Base-by-base conservation (phyloP, 1,140 invertebrate species). In the Diabrotica virgifera region DNA sequence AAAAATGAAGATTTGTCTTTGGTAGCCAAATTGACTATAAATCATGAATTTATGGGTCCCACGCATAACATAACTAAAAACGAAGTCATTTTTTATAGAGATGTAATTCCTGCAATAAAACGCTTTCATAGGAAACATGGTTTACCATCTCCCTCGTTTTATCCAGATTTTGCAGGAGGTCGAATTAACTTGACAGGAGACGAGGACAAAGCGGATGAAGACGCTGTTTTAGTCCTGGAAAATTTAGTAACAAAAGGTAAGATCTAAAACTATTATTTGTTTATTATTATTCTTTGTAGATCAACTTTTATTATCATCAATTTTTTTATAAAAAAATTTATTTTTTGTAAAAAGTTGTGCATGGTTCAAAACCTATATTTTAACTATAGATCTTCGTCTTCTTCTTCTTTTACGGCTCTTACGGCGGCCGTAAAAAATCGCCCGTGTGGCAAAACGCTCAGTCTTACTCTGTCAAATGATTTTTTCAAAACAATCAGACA, bases 211-310 rank as follows among this genome's bases (percentile, higher is more conserved):
- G 46, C 51, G 6, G 61, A 67, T 60, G 11, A 54, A 6, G 51
- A 67, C 51, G 61, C 53, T 60, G 56, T 67, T 10, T 24, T 67
- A 12, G 5, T 67, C 2, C 38, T 67, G 24, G 61, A 67, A 50
- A 63, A 67, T 62, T 35, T 63, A 36, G 8, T n/a, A 46, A 5
- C 8, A 5, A 46, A 46, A 46, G 40, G 40, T 46, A 46, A 46
- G 40, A 24, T 24, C 24, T 24, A 24, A 24, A 24, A 24, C 24
- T 24, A 24, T 24, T 24, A 24, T 24, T 24, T 24, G 4, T 24
- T 24, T 24, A 24, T 24, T 24, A 2, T 24, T 24, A 24, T 2
- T 24, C 24, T 4, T 24, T 24, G 4, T 24, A 24, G 1, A 24
- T 4, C 4, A 24, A 24, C 4, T 24, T 24, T 1, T 24, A 24